A percentile compares a stretch with the other conserved stretches of the same genome.
These are phyloP conservation scores for Sander lucioperca DNA, from an alignment of 2,113 vertebrate genomes.

Conservation along the genomic window DNA sequence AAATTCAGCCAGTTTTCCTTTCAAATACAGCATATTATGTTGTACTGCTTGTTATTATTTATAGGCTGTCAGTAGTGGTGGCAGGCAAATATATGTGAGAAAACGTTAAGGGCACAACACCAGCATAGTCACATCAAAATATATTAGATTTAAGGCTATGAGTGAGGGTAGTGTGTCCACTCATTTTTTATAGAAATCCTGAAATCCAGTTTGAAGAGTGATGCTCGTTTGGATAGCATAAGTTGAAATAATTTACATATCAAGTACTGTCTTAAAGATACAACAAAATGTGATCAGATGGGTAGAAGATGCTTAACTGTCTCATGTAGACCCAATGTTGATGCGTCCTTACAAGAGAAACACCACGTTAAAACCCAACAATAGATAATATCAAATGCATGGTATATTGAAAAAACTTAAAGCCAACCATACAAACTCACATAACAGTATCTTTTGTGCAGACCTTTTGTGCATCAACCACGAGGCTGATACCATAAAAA, in stretches of 20 bases:
- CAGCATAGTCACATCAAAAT: neutral
- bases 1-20: neutral
- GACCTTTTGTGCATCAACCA: constrained; percentile 11
- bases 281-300: neutral
- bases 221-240: neutral
- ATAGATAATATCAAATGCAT: neutral
- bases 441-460: neutral
- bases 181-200: neutral
- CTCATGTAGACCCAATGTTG: neutral
- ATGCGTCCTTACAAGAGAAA: neutral
- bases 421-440: no score
- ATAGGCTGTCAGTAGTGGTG: neutral
- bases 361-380: neutral
- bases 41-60: neutral
- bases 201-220: neutral
- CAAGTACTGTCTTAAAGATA: neutral
- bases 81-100: neutral
- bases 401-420: neutral
- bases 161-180: neutral
- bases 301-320: neutral
- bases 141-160: neutral
- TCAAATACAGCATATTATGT: neutral
- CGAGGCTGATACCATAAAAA: constrained; percentile 1
- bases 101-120: neutral
- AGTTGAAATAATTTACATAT: neutral